These are phyloP conservation scores for Diglossa cyanea DNA, from an alignment of 2,797 vertebrate species.

Conservation along the genomic window DNA sequence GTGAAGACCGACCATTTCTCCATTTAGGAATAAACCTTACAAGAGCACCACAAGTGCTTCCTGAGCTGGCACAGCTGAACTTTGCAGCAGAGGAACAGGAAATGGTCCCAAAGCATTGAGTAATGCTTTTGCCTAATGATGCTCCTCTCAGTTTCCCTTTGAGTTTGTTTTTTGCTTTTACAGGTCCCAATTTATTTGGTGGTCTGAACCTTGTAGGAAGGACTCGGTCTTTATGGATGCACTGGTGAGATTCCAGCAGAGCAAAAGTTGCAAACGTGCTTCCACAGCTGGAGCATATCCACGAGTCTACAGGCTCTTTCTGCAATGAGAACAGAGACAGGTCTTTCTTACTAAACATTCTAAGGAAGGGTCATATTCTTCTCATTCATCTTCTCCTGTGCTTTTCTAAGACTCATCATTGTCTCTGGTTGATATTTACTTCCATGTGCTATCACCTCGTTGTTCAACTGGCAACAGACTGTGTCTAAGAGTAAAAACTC, in stretches of 20 bases:
- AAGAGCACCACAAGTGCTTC: constrained; percentile 9
- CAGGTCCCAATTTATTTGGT: constrained; percentile 47
- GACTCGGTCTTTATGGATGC: constrained; percentile 49
- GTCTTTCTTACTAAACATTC: background rate
- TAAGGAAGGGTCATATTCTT: background rate
- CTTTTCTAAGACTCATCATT: background rate
- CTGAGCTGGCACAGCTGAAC: constrained; percentile 42
- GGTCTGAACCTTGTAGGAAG: constrained; percentile 38
- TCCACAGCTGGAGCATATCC: constrained; percentile 66
- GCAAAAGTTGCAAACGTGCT: constrained; percentile 57
- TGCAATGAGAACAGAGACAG: constrained; percentile 66
- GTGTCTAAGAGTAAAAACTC: background rate
- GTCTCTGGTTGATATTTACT: background rate
- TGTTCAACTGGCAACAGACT: background rate
- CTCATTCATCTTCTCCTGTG: background rate
- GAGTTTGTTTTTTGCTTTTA: constrained; percentile 60
- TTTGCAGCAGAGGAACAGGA: constrained; percentile 27
- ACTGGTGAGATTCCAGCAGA: constrained; percentile 64
- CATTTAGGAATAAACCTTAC: constrained; percentile 60
- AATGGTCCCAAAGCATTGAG: constrained; percentile 32
- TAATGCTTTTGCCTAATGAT: constrained; percentile 44
- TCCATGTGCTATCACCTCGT: background rate
- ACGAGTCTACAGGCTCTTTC: constrained; percentile 47
- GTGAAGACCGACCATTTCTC: constrained; percentile 51
- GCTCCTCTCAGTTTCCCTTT: constrained; percentile 54